Conservation (phyloP, 2,888 invertebrate species). For the Phytoseiulus persimilis region DNA sequence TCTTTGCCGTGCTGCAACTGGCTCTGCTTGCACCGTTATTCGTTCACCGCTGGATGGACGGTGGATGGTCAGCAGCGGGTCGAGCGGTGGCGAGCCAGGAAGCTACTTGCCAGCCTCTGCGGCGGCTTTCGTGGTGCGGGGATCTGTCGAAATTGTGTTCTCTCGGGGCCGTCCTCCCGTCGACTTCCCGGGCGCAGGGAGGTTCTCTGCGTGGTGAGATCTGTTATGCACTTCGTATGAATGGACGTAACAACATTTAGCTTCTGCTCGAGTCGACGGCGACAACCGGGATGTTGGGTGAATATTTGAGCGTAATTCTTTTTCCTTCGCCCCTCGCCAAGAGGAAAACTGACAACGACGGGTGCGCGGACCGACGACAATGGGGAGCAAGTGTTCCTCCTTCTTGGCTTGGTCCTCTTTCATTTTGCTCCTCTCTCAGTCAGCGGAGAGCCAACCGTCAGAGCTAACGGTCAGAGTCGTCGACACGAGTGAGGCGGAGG, state of each 20-base stretch:
- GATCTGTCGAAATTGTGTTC: conserved; percentile 5
- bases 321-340: not conserved
- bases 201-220: not conserved
- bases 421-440: too few relatives aligned
- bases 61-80: not conserved
- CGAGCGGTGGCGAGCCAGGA: not conserved
- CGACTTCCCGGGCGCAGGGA: not conserved
- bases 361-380: not conserved
- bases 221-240: not conserved
- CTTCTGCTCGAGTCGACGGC: not conserved
- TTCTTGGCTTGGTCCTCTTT: not conserved
- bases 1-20: not conserved
- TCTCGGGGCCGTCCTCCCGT: not conserved
- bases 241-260: not conserved
- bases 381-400: not conserved
- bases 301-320: not conserved
- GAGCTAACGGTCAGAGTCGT: not conserved
- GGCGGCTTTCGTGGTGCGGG: not conserved
- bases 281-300: not conserved
- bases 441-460: not conserved
- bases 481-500: not conserved
- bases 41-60: not conserved
- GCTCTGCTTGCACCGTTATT: not conserved
- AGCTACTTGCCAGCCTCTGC: not conserved
- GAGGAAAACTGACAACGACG: not conserved